Base-by-base conservation (phyloP, 1,140 invertebrate species). In the Lepidurus apus region DNA sequence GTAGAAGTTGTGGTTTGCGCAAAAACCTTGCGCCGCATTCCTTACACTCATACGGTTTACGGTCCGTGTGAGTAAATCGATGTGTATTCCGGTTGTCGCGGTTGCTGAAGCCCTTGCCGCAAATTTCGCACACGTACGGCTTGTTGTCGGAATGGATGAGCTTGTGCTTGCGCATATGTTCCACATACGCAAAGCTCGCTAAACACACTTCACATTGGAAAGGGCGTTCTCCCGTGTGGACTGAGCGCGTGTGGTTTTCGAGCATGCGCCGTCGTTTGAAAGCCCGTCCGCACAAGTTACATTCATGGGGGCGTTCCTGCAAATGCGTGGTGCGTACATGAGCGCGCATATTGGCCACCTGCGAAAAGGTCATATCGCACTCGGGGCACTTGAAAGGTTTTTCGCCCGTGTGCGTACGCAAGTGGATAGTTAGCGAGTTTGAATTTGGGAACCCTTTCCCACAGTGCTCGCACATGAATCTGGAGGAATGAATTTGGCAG, bases 11-110 rank as follows among this genome's bases (percentile, higher is more conserved):
- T 17, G 92, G 92, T 83, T 94, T 94, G 26, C 93, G 85, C 93
- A 94, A 94, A 81, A 93, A 95, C 9, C 92, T 93, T 81, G 89
- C 88, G 3, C 91, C 92, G 82, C 93, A 95, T 2, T 91, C 89
- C 43, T 91, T 83, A 84, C 93, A 95, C 84, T 93, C 92, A 82
- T 94, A 95, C 0, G 93, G 93, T 81, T 95, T 95, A 83, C 93
- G 92, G 81, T 93, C 91, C 80, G 91, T 93, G 84, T 95, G 93
- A 73, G 93, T 90, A 84, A 93, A 94, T 73, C 92, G 87, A 84
- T 95, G 93, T 11, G 92, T 91, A 86, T 95, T 94, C 77, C 93
- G 87, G 84, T 95, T 95, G 85, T 95, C 93, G 73, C 92, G 87
- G 45, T 92, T 92, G 81, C 91, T 93, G 83, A 95, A 95, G 34